Evolutionary conservation across 2,888 invertebrate genomes (phyloP), one percentile per base, ranked within the genome.

Genomic region (Suillia variegata): DNA sequence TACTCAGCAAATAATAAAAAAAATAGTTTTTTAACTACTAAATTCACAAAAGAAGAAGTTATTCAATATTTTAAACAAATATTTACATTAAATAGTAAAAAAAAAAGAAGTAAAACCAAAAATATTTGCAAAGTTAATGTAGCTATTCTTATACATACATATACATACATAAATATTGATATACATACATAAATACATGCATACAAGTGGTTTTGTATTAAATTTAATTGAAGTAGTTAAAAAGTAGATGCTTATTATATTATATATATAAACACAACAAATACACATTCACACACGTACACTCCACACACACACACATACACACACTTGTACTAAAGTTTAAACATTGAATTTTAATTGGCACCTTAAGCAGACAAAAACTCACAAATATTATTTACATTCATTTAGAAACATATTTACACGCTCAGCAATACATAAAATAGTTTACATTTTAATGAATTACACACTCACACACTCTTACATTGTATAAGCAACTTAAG

Each of bases 401-500:
- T n/a, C n/a, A n/a, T n/a, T n/a, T n/a, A n/a, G n/a, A n/a, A n/a
- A n/a, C n/a, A 31, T 12, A 31, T 31, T 31, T 31, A 31, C 31
- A 31, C 31, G 12, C 31, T 10, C 38, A 38, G n/a, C n/a, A n/a
- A n/a, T n/a, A n/a, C n/a, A n/a, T n/a, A n/a, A n/a, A n/a, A n/a
- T n/a, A n/a, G n/a, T n/a, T n/a, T n/a, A n/a, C n/a, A n/a, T n/a
- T n/a, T n/a, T n/a, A n/a, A n/a, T n/a, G n/a, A n/a, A n/a, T n/a
- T 51, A 50, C 47, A 50, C 31, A 60, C 31, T 34, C 38, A 54
- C 52, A 54, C n/a, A 26, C 10, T 26, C 55, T 64, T 45, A 22
- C 21, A 17, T 67, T 64, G 61, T 67, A n/a, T 75, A 72, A 69
- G 74, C 68, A 67, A 68, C 67, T 71, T 75, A 68, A n/a, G n/a